Conservation (phyloP, 2,888 invertebrate species). For the Habrosyne pyritoides region DNA sequence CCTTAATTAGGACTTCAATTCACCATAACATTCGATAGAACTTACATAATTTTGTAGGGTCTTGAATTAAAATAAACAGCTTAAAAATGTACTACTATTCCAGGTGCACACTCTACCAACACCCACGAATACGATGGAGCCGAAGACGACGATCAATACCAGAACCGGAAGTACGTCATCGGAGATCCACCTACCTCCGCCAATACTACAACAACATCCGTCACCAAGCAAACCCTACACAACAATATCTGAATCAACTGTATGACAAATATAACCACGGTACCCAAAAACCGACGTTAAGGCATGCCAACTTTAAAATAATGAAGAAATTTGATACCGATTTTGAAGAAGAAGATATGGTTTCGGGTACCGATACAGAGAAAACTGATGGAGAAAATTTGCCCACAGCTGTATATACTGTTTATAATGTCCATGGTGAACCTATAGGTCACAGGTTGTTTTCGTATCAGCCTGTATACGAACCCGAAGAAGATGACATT, state of each 20-base stretch:
- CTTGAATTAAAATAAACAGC: no score
- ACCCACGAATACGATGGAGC: slow-evolving; percentile 93
- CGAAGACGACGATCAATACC: slow-evolving; percentile 84
- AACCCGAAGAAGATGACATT: slow-evolving; percentile 70
- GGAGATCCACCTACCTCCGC: slow-evolving; percentile 67
- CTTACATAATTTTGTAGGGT: no score
- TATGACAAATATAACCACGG: slow-evolving; percentile 77
- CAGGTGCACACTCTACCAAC: slow-evolving; percentile 92
- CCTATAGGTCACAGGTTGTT: slow-evolving; percentile 76
- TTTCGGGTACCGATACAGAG: slow-evolving; percentile 41
- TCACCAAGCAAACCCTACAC: slow-evolving; percentile 51
- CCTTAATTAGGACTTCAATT: no score
- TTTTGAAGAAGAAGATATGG: slow-evolving; percentile 61
- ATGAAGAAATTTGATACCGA: slow-evolving; percentile 74
- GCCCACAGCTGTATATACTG: slow-evolving; percentile 75
- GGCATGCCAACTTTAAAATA: slow-evolving; percentile 76
- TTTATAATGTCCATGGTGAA: slow-evolving; percentile 77
- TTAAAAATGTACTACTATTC: no score
- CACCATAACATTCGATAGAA: no score
- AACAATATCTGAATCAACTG: slow-evolving; percentile 59
- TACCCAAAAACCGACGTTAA: slow-evolving; percentile 67
- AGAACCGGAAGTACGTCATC: slow-evolving; percentile 66
- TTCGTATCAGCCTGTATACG: slow-evolving; percentile 78
- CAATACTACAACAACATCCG: slow-evolving; percentile 71
- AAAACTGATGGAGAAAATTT: slow-evolving; percentile 56